These are phyloP conservation scores for Pipa parva DNA, from an alignment of 2,113 vertebrate species.

Conservation along the genomic window DNA sequence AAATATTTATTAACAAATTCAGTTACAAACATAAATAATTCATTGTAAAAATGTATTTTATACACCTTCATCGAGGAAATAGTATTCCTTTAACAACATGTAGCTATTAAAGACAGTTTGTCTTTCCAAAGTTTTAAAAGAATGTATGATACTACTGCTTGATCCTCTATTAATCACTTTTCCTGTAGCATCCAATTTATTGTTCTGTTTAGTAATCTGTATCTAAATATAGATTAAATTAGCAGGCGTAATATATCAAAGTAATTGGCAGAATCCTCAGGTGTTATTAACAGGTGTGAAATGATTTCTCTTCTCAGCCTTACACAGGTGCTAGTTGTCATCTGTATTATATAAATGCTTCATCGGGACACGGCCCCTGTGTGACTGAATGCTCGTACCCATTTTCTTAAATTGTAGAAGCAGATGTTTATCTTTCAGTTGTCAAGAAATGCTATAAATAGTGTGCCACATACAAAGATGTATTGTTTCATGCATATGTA, in stretches of 20 bases:
- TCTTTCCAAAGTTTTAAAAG: too few relatives aligned
- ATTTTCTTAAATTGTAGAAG: constrained; percentile 6
- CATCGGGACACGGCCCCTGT: neutral
- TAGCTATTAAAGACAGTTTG: too few relatives aligned
- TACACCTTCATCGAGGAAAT: too few relatives aligned
- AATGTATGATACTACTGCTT: too few relatives aligned
- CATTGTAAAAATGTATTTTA: too few relatives aligned
- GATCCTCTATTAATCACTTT: too few relatives aligned
- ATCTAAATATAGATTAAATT: constrained; percentile 4
- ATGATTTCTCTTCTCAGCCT: constrained; percentile 3
- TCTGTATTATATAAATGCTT: neutral
- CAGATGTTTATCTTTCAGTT: constrained; percentile 35
- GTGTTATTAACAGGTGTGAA: constrained; percentile 40
- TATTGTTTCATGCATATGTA: neutral
- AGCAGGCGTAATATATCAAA: constrained; percentile 8
- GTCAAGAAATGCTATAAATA: constrained; percentile 36
- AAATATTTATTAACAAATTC: too few relatives aligned
- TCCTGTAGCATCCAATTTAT: neutral
- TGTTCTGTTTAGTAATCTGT: neutral
- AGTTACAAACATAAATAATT: too few relatives aligned
- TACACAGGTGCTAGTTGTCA: constrained; percentile 29
- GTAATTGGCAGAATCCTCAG: constrained; percentile 17
- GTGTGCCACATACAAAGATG: neutral
- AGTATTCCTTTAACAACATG: too few relatives aligned
- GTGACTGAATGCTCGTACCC: constrained; percentile 16